phyloP scores from a whole-genome alignment of 2,797 vertebrate genomes.

The Gallinago nigripennis region DNA sequence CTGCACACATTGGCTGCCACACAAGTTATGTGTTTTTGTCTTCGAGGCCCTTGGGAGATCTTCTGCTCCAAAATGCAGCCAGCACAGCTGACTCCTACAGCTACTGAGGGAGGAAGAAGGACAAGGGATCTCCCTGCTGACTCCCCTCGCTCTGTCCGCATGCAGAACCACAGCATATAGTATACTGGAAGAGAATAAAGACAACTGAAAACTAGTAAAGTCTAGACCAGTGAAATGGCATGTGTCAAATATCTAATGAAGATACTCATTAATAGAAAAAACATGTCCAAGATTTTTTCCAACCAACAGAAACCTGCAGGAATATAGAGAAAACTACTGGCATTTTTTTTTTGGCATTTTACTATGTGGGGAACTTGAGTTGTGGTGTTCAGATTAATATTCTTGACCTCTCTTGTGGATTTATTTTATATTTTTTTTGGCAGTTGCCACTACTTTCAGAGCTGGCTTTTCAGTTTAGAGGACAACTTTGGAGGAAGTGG shows the following conservation, averaged over 20 bases:
- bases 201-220: background rate
- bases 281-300: background rate
- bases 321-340: background rate
- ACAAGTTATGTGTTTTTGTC: background rate
- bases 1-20: background rate
- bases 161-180: background rate
- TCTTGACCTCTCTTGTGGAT: background rate
- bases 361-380: background rate
- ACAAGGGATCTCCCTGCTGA: background rate
- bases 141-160: background rate
- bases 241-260: background rate
- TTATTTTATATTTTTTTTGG: background rate
- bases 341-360: background rate
- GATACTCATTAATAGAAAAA: background rate
- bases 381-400: background rate
- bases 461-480: background rate
- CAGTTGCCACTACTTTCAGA: background rate
- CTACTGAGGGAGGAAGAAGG: background rate
- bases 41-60: background rate
- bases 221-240: background rate
- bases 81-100: background rate
- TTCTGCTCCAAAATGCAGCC: background rate
- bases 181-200: background rate
- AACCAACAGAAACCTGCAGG: background rate
- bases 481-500: background rate